Conservation (phyloP, 2,113 vertebrate genomes). For the Platysternon megacephalum region DNA sequence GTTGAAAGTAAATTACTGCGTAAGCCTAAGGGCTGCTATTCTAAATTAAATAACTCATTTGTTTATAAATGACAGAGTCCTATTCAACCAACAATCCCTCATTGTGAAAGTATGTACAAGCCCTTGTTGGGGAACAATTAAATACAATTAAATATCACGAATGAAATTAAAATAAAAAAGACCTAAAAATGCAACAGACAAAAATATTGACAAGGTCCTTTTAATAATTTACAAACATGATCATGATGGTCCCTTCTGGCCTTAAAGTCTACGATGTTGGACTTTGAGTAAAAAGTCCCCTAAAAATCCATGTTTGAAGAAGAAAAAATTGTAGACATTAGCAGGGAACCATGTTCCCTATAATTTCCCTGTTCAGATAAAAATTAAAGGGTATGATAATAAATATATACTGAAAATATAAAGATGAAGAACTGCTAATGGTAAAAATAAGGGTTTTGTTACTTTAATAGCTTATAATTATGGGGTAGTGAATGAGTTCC, state of each 20-base stretch:
- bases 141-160: neutral
- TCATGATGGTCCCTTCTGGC: neutral
- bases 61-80: conserved; percentile 15
- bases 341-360: too few relatives aligned
- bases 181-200: neutral
- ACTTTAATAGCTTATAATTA: too few relatives aligned
- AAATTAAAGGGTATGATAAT: too few relatives aligned
- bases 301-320: too few relatives aligned
- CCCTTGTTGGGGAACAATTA: neutral
- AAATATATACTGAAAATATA: too few relatives aligned
- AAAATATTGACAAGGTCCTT: neutral
- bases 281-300: too few relatives aligned
- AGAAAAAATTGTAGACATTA: too few relatives aligned
- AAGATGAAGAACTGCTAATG: too few relatives aligned
- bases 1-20: conserved; percentile 53
- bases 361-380: too few relatives aligned
- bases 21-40: conserved; percentile 14
- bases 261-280: too few relatives aligned
- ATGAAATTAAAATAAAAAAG: neutral
- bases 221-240: neutral
- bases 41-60: conserved; percentile 27
- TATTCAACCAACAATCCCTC: neutral
- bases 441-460: too few relatives aligned
- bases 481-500: too few relatives aligned
- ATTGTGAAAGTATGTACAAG: neutral